A percentile compares a stretch with the other conserved stretches of the same genome.
These are phyloP conservation scores for Trachurus trachurus DNA, from an alignment of 2,797 vertebrate species.

Conservation along the genomic window DNA sequence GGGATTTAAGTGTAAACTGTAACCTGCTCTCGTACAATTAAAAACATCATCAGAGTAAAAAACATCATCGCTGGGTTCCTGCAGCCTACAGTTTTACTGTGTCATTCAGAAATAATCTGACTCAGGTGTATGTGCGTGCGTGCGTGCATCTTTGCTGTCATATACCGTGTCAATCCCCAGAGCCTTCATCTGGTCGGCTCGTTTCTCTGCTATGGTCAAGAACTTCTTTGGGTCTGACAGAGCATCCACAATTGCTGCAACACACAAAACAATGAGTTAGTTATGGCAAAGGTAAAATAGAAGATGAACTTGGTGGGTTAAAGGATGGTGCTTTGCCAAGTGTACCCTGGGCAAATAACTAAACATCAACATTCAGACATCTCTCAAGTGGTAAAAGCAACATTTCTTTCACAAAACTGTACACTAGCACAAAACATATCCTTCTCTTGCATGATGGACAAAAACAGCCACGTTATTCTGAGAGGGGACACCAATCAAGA, in stretches of 20 bases:
- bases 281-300: background rate
- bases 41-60: too few relatives aligned
- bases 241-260: conserved; percentile 95
- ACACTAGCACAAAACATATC: background rate
- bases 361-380: background rate
- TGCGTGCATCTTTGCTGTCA: background rate
- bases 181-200: conserved; percentile 99
- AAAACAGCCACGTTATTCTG: background rate
- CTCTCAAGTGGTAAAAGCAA: background rate
- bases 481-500: background rate
- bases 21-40: too few relatives aligned
- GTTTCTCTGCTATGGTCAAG: conserved; percentile 98
- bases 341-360: background rate
- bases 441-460: background rate
- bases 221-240: conserved; percentile 99
- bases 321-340: background rate
- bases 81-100: background rate
- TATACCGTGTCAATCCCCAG: conserved; percentile 97
- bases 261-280: conserved; percentile 5
- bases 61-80: too few relatives aligned
- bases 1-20: background rate
- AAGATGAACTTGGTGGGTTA: background rate
- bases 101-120: background rate
- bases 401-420: background rate
- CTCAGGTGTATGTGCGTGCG: conserved; percentile 1